These are phyloP conservation scores for Cloeon dipterum DNA, from an alignment of 2,888 invertebrate genomes.

Conservation along the genomic window DNA sequence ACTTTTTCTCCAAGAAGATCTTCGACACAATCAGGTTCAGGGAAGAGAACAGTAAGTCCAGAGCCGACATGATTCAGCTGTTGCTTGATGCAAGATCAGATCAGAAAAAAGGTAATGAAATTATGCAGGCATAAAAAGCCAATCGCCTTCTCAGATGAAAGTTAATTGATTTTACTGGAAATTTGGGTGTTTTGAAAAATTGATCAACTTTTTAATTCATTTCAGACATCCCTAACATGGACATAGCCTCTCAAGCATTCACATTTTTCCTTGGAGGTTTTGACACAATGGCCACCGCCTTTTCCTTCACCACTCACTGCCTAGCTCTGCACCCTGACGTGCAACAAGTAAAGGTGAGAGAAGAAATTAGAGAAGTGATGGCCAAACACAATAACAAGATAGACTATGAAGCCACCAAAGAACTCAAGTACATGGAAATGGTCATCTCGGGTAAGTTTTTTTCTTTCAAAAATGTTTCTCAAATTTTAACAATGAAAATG, in stretches of 20 bases:
- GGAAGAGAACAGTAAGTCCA: constrained; percentile 15
- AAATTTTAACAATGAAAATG: no score
- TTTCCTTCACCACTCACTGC: constrained; percentile 11
- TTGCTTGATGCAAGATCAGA: not conserved
- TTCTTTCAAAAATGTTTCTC: no score
- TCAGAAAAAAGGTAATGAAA: no score
- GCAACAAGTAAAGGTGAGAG: not conserved
- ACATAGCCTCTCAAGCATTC: constrained; percentile 9
- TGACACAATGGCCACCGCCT: constrained; percentile 13
- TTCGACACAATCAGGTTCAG: constrained; percentile 23
- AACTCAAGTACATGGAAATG: constrained; percentile 29
- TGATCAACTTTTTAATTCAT: not conserved
- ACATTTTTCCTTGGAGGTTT: constrained; percentile 14
- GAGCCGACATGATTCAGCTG: not conserved
- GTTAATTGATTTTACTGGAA: no score
- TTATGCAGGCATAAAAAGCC: no score
- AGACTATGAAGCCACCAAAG: constrained; percentile 20
- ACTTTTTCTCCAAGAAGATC: constrained; percentile 22
- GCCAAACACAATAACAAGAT: constrained; percentile 12
- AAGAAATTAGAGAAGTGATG: not conserved
- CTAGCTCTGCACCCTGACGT: constrained; percentile 11
- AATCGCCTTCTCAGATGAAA: no score
- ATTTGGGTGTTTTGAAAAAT: no score
- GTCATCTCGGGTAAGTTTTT: constrained; percentile 24
- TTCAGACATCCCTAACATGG: not conserved